These are phyloP conservation scores for Rhyacophila evoluta DNA, from an alignment of 2,888 invertebrate genomes.

Conservation along the genomic window DNA sequence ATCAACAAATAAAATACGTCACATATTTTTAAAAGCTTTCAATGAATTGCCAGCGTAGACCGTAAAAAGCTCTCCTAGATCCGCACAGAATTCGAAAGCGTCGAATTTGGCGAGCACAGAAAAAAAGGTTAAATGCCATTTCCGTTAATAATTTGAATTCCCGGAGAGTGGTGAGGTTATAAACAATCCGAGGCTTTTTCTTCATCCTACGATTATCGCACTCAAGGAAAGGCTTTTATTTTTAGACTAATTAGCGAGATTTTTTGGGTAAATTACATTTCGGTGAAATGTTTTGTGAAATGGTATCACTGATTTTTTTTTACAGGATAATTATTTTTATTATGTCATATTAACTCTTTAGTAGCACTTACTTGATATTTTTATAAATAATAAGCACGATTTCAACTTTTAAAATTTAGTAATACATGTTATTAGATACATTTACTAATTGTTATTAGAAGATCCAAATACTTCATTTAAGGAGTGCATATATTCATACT, in stretches of 20 bases:
- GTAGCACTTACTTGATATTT: neutral
- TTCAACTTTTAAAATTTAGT: too few relatives aligned
- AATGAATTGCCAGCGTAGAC: neutral
- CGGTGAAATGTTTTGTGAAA: constrained; percentile 15
- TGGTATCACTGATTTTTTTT: neutral
- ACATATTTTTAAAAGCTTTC: neutral
- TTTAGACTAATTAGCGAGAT: constrained; percentile 37
- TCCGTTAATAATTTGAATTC: constrained; percentile 23
- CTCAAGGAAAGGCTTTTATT: neutral
- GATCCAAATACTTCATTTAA: too few relatives aligned
- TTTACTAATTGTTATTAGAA: too few relatives aligned
- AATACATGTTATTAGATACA: too few relatives aligned
- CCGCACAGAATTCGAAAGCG: neutral
- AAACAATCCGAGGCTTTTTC: constrained; percentile 33
- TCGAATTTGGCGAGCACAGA: neutral
- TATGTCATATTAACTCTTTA: neutral
- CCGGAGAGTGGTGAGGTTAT: constrained; percentile 27
- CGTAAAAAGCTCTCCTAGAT: constrained; percentile 5
- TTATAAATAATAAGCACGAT: too few relatives aligned
- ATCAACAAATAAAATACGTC: too few relatives aligned
- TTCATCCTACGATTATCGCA: constrained; percentile 20
- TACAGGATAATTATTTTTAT: neutral
- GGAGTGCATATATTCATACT: too few relatives aligned
- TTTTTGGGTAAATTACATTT: constrained; percentile 36
- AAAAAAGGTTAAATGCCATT: constrained; percentile 19